Percentiles rank a stretch among this genome's conserved stretches.
These are phyloP conservation scores for Otocyon megalotis DNA, from an alignment of 2,113 vertebrate species.

Conservation along the genomic window DNA sequence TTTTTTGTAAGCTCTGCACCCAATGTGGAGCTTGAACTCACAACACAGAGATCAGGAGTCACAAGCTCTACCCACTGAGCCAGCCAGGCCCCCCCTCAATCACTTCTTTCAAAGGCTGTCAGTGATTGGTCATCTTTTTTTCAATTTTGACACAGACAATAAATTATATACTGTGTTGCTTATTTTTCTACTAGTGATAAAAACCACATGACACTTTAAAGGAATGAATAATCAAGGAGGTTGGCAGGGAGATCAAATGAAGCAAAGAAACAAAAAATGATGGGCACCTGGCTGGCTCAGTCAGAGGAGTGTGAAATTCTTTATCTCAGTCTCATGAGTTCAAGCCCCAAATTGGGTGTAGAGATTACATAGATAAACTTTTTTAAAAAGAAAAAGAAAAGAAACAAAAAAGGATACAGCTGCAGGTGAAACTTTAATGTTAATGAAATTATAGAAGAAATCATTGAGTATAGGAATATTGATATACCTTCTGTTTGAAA, in stretches of 20 bases:
- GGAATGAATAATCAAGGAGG: background rate
- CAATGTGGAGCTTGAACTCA: background rate
- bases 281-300: background rate
- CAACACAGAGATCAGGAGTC: background rate
- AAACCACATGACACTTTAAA: conserved; percentile 28
- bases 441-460: background rate
- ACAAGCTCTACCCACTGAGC: background rate
- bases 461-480: background rate
- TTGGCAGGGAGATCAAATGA: background rate
- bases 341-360: background rate
- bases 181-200: conserved; percentile 3
- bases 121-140: conserved; percentile 21
- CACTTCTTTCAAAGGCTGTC: conserved; percentile 9
- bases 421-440: conserved; percentile 11
- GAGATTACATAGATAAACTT: background rate
- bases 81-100: background rate
- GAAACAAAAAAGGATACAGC: conserved; percentile 1
- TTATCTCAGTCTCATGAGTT: background rate
- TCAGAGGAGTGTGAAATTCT: background rate
- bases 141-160: background rate
- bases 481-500: background rate
- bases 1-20: background rate
- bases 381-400: background rate
- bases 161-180: background rate
- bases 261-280: conserved; percentile 53